Base-by-base conservation (phyloP, 2,797 vertebrate species). In the Pseudopleuronectes americanus region DNA sequence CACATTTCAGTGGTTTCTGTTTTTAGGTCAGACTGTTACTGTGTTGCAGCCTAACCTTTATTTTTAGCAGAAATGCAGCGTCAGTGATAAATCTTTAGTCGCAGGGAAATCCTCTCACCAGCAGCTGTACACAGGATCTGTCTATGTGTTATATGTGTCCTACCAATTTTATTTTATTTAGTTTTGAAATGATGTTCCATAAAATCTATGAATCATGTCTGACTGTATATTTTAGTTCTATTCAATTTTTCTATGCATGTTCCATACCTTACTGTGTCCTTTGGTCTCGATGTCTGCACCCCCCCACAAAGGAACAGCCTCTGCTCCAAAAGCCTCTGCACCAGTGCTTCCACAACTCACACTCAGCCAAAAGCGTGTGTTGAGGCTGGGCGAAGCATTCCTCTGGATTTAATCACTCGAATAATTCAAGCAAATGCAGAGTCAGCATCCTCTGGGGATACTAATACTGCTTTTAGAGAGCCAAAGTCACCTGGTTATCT, bases 381-480 rank as follows among this genome's bases (percentile, higher is more conserved):
- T 77, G 8, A 38, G 41, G 48, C 22, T 31, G 52, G 7, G 26
- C 43, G 22, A 58, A 73, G 49, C 12, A 48, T 68, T 57, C 16
- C 47, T 74, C 57, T 62, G 38, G 55, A 64, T 60, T 62, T 17
- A 63, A 26, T 63, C 38, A 26, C 28, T 73, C 36, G 13, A 56
- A 26, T 78, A 47, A 61, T 69, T 76, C 28, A 61, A 57, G 56
- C 9, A 67, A 65, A 21, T n/a, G 14, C 2, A 4, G 47, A 63
- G 13, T 47, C 47, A 56, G 36, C 64, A 23, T 60, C 62, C 60
- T 66, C 26, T 38, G 4, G 19, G 33, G 52, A 57, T 36, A 41
- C 43, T 51, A 54, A 73, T 62, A 8, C 72, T 59, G 51, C 68
- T 72, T 76, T 72, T 61, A 79, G 31, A 12, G 33, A 54, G 41